Evolutionary conservation across 2,888 invertebrate species (phyloP), one percentile per base, ranked within the genome.

Genomic region (Scaptomyza parva): DNA sequence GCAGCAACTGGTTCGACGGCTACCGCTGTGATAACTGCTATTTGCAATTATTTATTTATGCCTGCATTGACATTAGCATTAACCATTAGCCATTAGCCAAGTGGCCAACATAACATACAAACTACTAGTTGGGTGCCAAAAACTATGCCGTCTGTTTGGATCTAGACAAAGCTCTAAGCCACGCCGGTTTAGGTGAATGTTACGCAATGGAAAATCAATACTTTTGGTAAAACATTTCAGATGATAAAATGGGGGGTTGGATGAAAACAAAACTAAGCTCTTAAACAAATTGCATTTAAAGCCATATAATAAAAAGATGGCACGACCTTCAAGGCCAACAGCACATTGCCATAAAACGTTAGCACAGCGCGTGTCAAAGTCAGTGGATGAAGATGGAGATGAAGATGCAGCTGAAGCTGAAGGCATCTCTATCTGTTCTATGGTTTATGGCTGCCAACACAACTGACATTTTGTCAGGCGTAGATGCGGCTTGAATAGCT

Each of bases 31-130:
- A 44, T 58, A 44, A 54, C 69, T 77, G 80, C 75, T 73, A 70
- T 81, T 79, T 70, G 79, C 77, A 83, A 86, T 86, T 86, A 79
- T 81, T 79, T 86, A 88, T 88, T 88, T 89, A 89, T 88, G 88
- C 89, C 89, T 88, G 70, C 86, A 88, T 88, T 88, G 88, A 88
- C 88, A 88, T 88, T 88, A 88, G 89, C 88, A 88, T 89, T 88
- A 86, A 73, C 72, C 76, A 77, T 76, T 88, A 86, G 75, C 72
- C 76, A 77, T 76, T 74, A 59, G 76, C 80, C 78, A 70, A 73
- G 72, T 59, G 64, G 59, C 65, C 50, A 8, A 37, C 17, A 37
- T n/a, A n/a, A n/a, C 17, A 33, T 59, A n/a, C 9, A 30, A 8
- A 35, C 33, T 45, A n/a, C 28, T 18, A 20, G 70, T 39, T 60